phyloP scores from a whole-genome alignment of 2,113 vertebrate genomes.

The Pangasianodon gigas region DNA sequence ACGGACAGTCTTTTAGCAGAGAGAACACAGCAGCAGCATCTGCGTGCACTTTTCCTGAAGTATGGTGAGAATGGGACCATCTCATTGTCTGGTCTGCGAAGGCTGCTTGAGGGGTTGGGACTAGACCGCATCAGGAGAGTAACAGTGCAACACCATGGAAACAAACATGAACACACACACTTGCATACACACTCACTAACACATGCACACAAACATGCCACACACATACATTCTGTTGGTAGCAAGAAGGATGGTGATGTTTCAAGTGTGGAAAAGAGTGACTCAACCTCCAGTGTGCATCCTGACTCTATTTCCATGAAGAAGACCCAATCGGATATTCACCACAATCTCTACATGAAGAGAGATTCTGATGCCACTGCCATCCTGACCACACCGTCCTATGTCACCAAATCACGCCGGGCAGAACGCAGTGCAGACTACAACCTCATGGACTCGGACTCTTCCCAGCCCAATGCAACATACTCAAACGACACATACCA shows the following conservation, averaged over 20 bases:
- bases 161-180: constrained; percentile 61
- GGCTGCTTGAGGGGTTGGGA: constrained; percentile 83
- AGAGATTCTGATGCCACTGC: constrained; percentile 50
- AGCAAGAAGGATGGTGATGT: constrained; percentile 24
- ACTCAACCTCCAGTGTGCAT: constrained; percentile 16
- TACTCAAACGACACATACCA: constrained; percentile 26
- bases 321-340: constrained; percentile 56
- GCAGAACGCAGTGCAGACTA: constrained; percentile 42
- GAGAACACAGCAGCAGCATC: constrained; percentile 77
- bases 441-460: constrained; percentile 5
- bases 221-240: constrained; percentile 48
- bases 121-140: constrained; percentile 79
- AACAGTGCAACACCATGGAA: constrained; percentile 70
- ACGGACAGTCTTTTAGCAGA: constrained; percentile 74
- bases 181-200: constrained; percentile 49
- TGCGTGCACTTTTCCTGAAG: constrained; percentile 88
- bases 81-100: constrained; percentile 83
- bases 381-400: constrained; percentile 26
- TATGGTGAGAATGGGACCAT: constrained; percentile 91
- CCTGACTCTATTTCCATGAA: constrained; percentile 43
- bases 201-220: constrained; percentile 52
- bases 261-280: constrained; percentile 42
- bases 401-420: constrained; percentile 46
- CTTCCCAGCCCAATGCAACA: constrained; percentile 26
- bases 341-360: constrained; percentile 68